Conservation (phyloP, 2,888 invertebrate species). For the Eupithecia subumbrata region DNA sequence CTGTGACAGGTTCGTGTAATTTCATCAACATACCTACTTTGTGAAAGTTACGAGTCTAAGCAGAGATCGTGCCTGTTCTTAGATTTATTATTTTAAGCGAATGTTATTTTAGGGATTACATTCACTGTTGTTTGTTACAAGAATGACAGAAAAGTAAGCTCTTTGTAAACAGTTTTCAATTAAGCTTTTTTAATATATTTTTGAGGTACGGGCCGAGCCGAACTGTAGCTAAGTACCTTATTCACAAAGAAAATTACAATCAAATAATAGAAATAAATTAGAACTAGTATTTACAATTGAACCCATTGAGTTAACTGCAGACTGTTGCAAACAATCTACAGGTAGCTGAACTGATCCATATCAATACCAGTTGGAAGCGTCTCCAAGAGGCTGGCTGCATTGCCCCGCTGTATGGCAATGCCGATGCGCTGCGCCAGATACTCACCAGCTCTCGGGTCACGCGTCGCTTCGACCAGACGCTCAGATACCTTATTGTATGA, state of each 20-base stretch:
- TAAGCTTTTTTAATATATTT: neutral
- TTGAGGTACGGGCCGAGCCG: neutral
- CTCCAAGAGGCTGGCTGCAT: too few relatives aligned
- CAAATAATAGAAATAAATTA: too few relatives aligned
- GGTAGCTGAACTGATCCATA: too few relatives aligned
- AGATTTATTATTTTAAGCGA: slow-evolving; percentile 18
- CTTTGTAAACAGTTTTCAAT: neutral
- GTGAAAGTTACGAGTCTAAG: slow-evolving; percentile 26
- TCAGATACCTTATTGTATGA: neutral
- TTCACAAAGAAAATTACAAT: too few relatives aligned
- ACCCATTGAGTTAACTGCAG: too few relatives aligned
- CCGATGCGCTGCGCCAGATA: too few relatives aligned
- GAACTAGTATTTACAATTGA: too few relatives aligned
- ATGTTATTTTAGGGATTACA: slow-evolving; percentile 20
- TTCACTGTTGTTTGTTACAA: neutral
- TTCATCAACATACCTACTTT: slow-evolving; percentile 31
- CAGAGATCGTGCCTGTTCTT: slow-evolving; percentile 23
- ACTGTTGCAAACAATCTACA: too few relatives aligned
- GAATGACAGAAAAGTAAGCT: neutral
- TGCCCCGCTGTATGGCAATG: too few relatives aligned
- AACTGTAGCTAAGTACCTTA: neutral
- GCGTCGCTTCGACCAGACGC: too few relatives aligned
- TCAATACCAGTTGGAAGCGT: too few relatives aligned
- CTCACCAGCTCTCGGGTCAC: too few relatives aligned
- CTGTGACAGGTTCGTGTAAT: slow-evolving; percentile 23